A percentile compares a stretch with the other conserved stretches of the same genome.
Conservation (phyloP, 2,888 invertebrate species). For the Dendrolimus houi region DNA sequence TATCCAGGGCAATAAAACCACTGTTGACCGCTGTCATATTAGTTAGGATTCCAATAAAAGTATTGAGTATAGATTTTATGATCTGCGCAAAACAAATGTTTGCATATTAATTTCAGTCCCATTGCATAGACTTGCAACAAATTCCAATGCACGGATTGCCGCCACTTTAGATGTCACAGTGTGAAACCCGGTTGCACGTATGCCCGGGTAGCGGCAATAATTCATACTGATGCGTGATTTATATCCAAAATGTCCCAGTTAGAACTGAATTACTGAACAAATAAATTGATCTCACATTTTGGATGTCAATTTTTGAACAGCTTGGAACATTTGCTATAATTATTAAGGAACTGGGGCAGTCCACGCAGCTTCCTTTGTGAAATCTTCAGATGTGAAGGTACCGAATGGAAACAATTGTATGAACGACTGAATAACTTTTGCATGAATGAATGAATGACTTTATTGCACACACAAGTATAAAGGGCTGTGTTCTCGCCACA, state of each 20-base stretch:
- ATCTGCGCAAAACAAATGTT: background rate
- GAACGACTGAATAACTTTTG: no score
- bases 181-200: background rate
- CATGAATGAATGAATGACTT: no score
- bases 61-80: no score
- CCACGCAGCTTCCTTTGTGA: no score
- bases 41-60: no score
- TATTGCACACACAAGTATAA: no score
- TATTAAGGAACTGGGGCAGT: no score
- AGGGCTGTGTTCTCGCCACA: no score
- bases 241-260: slow-evolving; percentile 33
- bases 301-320: slow-evolving; percentile 15
- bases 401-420: no score
- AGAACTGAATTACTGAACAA: slow-evolving; percentile 40
- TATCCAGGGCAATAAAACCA: no score
- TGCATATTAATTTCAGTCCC: background rate
- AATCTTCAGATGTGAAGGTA: no score
- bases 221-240: slow-evolving; percentile 49
- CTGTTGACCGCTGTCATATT: no score
- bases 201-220: slow-evolving; percentile 26
- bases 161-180: background rate
- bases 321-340: background rate
- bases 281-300: slow-evolving; percentile 50
- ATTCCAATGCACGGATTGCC: background rate
- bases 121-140: background rate